Conservation (phyloP, 1,140 invertebrate species). For the Philotrypesis tridentata region DNA sequence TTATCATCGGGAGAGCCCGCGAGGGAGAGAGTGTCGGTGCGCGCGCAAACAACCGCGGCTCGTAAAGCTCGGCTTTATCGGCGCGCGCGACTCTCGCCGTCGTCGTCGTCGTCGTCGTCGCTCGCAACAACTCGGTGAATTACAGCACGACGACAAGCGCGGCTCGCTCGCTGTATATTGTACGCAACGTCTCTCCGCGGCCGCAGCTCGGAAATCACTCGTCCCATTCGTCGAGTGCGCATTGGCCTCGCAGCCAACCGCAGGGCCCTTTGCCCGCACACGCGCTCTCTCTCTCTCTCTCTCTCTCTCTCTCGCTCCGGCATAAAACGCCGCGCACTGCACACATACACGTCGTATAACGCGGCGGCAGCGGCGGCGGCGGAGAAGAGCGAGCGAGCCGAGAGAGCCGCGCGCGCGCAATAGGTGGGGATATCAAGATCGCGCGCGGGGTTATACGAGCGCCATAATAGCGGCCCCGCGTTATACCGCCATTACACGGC, state of each 20-base stretch:
- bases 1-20: neutral
- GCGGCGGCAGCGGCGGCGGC: too few relatives aligned
- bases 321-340: neutral
- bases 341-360: neutral
- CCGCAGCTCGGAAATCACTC: slow-evolving; percentile 36
- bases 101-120: neutral
- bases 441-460: slow-evolving; percentile 64
- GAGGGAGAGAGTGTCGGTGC: too few relatives aligned
- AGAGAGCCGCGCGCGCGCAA: too few relatives aligned
- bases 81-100: neutral
- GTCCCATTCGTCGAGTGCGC: neutral
- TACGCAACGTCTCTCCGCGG: neutral
- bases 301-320: neutral
- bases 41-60: neutral
- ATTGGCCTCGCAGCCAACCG: neutral
- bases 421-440: slow-evolving; percentile 70
- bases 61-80: neutral
- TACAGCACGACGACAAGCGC: neutral
- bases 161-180: too few relatives aligned
- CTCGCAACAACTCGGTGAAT: slow-evolving; percentile 7
- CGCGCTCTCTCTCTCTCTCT: neutral
- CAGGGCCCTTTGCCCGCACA: neutral
- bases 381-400: slow-evolving; percentile 25
- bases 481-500: slow-evolving; percentile 58
- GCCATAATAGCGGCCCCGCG: slow-evolving; percentile 63